Conservation (phyloP, 2,113 vertebrate species). For the Xenus cinereus region DNA sequence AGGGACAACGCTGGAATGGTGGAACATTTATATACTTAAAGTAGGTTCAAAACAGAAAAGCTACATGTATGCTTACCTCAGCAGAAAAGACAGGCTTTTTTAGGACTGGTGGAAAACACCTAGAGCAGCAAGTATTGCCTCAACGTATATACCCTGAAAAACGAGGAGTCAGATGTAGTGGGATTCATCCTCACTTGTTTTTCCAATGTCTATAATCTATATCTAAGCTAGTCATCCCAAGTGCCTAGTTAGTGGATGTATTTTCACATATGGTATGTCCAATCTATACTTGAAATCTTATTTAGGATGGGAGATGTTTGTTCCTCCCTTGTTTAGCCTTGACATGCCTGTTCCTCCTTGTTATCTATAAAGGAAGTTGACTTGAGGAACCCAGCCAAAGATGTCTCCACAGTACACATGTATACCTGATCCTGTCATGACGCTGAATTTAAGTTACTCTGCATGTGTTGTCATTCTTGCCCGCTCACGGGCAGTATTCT, state of each 20-base stretch:
- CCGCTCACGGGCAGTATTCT: background rate
- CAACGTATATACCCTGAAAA: background rate
- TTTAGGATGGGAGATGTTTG: background rate
- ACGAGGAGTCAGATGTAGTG: background rate
- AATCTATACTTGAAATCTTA: background rate
- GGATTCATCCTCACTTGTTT: background rate
- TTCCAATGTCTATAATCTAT: background rate
- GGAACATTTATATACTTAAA: background rate
- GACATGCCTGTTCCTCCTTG: background rate
- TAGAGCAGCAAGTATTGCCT: background rate
- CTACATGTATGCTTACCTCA: background rate
- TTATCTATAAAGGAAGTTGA: background rate
- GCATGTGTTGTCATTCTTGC: background rate
- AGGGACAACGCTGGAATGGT: background rate
- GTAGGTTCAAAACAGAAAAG: background rate
- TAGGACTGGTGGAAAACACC: background rate
- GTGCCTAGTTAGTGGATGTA: background rate
- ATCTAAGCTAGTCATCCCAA: background rate
- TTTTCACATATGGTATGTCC: background rate
- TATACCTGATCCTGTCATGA: background rate
- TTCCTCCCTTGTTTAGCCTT: background rate
- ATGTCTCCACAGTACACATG: accelerated
- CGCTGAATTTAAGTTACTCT: background rate
- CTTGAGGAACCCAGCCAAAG: background rate
- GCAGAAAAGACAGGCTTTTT: background rate